Evolutionary conservation across 2,888 invertebrate genomes (phyloP).

Genomic region (Hydrotaea cyrtoneurina): DNA sequence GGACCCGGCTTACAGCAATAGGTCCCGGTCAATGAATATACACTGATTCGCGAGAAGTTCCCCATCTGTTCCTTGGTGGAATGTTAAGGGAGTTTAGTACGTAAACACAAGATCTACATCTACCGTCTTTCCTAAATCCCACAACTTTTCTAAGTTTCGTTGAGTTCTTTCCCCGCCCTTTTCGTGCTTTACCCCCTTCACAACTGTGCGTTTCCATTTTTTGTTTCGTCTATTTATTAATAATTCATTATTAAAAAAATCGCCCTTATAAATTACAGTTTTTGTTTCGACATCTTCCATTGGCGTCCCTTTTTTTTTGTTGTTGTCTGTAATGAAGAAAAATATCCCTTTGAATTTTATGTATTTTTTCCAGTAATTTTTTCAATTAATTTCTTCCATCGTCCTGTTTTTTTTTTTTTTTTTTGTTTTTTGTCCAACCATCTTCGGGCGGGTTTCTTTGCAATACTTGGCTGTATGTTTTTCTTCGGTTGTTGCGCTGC

Average conservation of each 20-base stretch:
- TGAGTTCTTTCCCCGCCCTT: too few relatives aligned
- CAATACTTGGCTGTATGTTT: slow-evolving; percentile 1
- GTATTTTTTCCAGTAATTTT: slow-evolving; percentile 27
- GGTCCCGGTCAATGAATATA: too few relatives aligned
- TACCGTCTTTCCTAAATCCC: too few relatives aligned
- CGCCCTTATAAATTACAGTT: background rate
- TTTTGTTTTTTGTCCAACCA: background rate
- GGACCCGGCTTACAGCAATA: too few relatives aligned
- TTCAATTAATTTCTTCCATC: slow-evolving; percentile 9
- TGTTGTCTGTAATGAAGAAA: slow-evolving; percentile 22
- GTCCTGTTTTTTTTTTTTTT: background rate
- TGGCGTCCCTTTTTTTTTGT: background rate
- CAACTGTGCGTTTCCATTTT: background rate
- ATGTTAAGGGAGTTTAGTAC: too few relatives aligned
- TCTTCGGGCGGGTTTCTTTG: slow-evolving; percentile 25
- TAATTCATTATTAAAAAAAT: slow-evolving; percentile 21
- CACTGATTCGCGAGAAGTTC: too few relatives aligned
- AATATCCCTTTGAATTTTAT: slow-evolving; percentile 38
- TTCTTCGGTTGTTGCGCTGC: background rate
- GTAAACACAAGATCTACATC: too few relatives aligned
- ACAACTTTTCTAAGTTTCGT: too few relatives aligned
- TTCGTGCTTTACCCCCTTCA: background rate
- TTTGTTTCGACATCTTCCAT: background rate
- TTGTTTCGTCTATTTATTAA: background rate
- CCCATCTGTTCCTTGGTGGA: too few relatives aligned